Percentiles rank a stretch among this genome's conserved stretches.
Evolutionary conservation across 2,888 invertebrate genomes (phyloP).

Genomic region (Nasonovia ribisnigri): DNA sequence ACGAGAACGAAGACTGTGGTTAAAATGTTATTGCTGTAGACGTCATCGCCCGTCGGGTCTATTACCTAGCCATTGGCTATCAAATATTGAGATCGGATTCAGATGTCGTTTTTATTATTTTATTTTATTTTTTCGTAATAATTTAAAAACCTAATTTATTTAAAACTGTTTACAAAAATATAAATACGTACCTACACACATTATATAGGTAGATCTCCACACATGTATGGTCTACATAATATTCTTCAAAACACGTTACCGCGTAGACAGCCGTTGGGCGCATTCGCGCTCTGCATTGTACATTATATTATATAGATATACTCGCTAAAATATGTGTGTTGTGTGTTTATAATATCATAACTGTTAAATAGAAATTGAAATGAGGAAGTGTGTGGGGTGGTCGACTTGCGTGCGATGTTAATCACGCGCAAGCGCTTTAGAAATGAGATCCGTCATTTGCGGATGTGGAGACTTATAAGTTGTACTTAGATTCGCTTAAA

Average conservation of each 20-base stretch:
- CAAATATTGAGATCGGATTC: constrained; percentile 51
- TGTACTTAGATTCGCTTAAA: not conserved
- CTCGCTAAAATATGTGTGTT: not conserved
- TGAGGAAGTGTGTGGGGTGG: constrained; percentile 47
- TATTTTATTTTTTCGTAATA: constrained; percentile 21
- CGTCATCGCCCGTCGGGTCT: not conserved
- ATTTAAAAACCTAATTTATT: constrained; percentile 62
- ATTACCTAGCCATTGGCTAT: constrained; percentile 35
- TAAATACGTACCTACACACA: not conserved
- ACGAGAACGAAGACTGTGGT: not conserved
- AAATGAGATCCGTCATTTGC: constrained; percentile 16
- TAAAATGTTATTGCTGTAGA: constrained; percentile 24
- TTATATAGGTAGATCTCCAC: not conserved
- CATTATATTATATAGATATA: not conserved
- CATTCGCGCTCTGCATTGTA: constrained; percentile 13
- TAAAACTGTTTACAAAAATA: constrained; percentile 23
- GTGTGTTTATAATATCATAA: not conserved
- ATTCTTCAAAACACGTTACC: constrained; percentile 23
- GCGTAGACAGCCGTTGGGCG: constrained; percentile 51
- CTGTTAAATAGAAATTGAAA: constrained; percentile 47
- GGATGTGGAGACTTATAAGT: not conserved
- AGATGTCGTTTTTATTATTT: constrained; percentile 9
- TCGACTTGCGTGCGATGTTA: constrained; percentile 2
- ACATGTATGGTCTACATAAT: not conserved
- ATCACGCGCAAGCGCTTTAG: not conserved